Percentiles rank a stretch among this genome's conserved stretches.
Evolutionary conservation across 2,113 vertebrate genomes (phyloP).

Genomic region (Ariopsis seemanni): DNA sequence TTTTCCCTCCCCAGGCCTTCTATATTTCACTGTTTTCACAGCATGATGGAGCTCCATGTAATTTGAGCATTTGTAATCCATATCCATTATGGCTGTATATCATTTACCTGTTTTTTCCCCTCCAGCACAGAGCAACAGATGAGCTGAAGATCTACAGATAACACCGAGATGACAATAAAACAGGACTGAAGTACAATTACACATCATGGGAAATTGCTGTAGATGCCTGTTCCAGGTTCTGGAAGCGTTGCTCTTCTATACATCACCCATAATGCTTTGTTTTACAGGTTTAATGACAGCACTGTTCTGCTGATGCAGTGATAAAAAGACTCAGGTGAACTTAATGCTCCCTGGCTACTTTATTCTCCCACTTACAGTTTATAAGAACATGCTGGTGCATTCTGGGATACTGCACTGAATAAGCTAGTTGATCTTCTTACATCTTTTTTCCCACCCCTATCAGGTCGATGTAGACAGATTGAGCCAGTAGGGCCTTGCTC

Average conservation of each 20-base stretch:
- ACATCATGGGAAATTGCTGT: not conserved
- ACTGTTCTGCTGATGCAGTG: not conserved
- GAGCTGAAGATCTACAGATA: not conserved
- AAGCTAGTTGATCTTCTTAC: not conserved
- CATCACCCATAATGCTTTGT: conserved; percentile 39
- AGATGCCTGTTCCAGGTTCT: not conserved
- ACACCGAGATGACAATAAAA: not conserved
- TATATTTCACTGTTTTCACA: not conserved
- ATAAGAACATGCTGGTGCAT: not conserved
- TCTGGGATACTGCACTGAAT: not conserved
- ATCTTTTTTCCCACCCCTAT: too few species aligned
- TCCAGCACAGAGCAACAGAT: not conserved
- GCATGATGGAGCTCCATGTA: not conserved
- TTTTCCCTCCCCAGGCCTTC: not conserved
- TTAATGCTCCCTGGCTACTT: not conserved
- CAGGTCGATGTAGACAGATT: too few species aligned
- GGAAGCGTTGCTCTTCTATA: not conserved
- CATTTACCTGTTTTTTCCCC: not conserved
- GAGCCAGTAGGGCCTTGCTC: too few species aligned
- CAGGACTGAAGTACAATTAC: not conserved
- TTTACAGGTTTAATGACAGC: conserved; percentile 40
- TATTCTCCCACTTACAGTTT: not conserved
- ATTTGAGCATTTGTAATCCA: not conserved
- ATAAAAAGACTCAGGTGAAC: not conserved
- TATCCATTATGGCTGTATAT: not conserved